These are phyloP conservation scores for Abrostola triplasia DNA, from an alignment of 2,888 invertebrate species.

Conservation along the genomic window DNA sequence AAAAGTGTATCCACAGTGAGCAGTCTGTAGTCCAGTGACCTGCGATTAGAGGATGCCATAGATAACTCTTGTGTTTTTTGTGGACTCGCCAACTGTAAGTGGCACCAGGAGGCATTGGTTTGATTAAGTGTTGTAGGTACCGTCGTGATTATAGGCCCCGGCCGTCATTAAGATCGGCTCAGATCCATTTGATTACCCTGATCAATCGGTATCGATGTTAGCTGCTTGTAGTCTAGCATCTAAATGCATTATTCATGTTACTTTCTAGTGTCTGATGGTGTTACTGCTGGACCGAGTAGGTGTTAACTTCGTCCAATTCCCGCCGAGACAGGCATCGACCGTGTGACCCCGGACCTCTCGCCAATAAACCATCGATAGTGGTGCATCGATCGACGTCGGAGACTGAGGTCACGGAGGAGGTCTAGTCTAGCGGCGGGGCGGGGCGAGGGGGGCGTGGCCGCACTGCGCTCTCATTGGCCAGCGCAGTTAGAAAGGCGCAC, in stretches of 20 bases:
- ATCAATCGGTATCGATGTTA: background rate
- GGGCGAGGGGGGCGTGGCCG: conserved; percentile 54
- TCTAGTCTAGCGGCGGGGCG: conserved; percentile 34
- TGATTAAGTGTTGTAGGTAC: conserved; percentile 12
- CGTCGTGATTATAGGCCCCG: conserved; percentile 15
- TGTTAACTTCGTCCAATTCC: conserved; percentile 40
- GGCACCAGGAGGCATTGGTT: conserved; percentile 12
- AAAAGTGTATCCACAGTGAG: conserved; percentile 1
- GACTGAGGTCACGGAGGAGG: conserved; percentile 35
- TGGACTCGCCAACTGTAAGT: conserved; percentile 23
- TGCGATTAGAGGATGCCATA: background rate
- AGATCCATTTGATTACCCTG: background rate
- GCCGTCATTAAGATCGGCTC: conserved; percentile 2
- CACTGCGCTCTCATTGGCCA: conserved; percentile 50
- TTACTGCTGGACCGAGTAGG: conserved; percentile 24
- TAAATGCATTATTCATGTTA: background rate
- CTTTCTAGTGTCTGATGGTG: background rate
- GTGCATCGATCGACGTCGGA: conserved; percentile 23
- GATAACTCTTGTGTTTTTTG: background rate
- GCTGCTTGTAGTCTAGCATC: background rate
- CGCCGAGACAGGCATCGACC: conserved; percentile 34
- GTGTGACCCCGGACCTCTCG: conserved; percentile 45
- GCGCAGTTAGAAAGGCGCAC: conserved; percentile 55
- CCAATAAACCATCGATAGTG: conserved; percentile 50
- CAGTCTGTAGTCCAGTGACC: conserved; percentile 5